Conservation (phyloP, 37 sponge, comb jelly and placozoan genomes). For the Lycopodina hypogea region DNA sequence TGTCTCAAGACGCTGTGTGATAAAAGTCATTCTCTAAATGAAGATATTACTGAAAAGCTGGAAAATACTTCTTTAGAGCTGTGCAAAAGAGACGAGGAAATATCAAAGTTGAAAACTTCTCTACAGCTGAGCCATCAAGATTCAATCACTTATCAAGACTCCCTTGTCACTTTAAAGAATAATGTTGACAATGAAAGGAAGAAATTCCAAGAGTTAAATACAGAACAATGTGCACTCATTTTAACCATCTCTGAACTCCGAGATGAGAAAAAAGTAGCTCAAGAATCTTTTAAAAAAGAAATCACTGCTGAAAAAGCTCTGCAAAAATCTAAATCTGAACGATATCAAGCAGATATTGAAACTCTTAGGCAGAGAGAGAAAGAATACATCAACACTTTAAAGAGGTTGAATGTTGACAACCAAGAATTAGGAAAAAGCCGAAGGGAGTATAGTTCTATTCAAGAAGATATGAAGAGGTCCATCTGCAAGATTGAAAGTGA, state of each 20-base stretch:
- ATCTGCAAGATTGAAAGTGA: slow-evolving; percentile 35
- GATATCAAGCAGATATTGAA: not conserved
- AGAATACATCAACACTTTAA: not conserved
- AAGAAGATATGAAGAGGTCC: slow-evolving; percentile 49
- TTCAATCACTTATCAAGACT: slow-evolving; percentile 13
- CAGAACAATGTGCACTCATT: slow-evolving; percentile 13
- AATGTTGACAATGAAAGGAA: not conserved
- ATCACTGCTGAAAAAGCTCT: not conserved
- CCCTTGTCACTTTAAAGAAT: not conserved
- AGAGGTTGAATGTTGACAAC: slow-evolving; percentile 14
- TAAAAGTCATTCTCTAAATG: not conserved
- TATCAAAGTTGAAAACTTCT: slow-evolving; percentile 22
- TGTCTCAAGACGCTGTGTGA: slow-evolving; percentile 3
- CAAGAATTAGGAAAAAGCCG: slow-evolving; percentile 27
- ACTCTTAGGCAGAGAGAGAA: not conserved
- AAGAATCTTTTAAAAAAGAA: slow-evolving; percentile 14
- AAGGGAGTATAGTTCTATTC: slow-evolving; percentile 41
- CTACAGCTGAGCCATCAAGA: slow-evolving; percentile 36
- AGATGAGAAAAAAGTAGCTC: slow-evolving; percentile 7
- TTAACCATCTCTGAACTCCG: slow-evolving; percentile 15
- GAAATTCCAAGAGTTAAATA: slow-evolving; percentile 14
- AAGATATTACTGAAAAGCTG: not conserved
- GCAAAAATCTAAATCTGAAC: not conserved
- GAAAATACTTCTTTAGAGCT: slow-evolving; percentile 4
- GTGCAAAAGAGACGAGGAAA: slow-evolving; percentile 16